phyloP scores from a whole-genome alignment of 2,113 vertebrate species.

The Chrysochloris asiatica region DNA sequence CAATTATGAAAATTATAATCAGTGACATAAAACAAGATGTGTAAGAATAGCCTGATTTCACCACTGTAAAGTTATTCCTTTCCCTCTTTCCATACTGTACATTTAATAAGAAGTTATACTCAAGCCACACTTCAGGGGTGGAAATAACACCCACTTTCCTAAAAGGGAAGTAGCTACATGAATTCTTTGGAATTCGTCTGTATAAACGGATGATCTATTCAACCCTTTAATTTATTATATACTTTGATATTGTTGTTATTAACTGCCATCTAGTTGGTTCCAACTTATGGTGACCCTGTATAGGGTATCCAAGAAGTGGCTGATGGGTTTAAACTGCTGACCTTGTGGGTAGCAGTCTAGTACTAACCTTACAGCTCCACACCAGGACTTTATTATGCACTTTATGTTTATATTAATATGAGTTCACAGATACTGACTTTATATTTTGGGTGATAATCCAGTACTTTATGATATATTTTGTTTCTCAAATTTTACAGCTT shows the following conservation, averaged over 20 bases:
- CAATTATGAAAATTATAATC: no score
- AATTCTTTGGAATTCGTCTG: background rate
- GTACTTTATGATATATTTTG: background rate
- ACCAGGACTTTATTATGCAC: no score
- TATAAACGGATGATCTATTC: background rate
- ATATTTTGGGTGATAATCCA: background rate
- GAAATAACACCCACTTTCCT: background rate
- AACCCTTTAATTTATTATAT: background rate
- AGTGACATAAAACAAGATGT: no score
- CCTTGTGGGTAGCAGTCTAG: no score
- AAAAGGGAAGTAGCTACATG: background rate
- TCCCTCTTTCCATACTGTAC: background rate
- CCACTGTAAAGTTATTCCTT: background rate
- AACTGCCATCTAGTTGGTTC: no score
- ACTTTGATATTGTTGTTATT: no score
- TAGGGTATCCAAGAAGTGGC: no score
- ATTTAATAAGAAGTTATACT: no score
- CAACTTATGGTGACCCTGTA: no score
- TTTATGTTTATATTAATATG: background rate
- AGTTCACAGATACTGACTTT: background rate
- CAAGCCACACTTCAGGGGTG: background rate
- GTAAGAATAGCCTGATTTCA: no score
- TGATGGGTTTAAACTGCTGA: no score
- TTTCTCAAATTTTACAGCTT: background rate
- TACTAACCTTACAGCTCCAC: no score